Base-by-base conservation (phyloP, 1,140 invertebrate species). In the Aphelenchoides fujianensis region DNA sequence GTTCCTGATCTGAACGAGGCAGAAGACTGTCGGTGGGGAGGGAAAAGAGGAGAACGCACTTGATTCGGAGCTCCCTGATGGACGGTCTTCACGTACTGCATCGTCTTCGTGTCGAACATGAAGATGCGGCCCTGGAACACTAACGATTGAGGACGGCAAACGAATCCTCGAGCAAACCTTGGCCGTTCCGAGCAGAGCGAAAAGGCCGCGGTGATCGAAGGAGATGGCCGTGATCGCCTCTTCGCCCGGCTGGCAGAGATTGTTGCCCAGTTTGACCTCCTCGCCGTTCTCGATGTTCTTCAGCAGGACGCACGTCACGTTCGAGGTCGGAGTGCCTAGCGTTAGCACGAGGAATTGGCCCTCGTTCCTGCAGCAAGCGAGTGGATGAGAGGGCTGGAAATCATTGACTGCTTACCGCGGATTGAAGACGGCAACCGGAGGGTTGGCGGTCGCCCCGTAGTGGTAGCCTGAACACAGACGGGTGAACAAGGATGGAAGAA, bases 141-240 rank as follows among this genome's bases (percentile, higher is more conserved):
- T 16, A 23, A 48, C 35, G 19, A 64, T 3, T 37, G 34, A 74
- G 36, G 2, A 9, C 36, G 30, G 0, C 63, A 37, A 77, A 37
- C 27, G 7, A 35, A 3, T 7, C 16, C 5, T 2, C 5, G 70
- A n/a, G 27, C 27, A 12, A 30, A 70, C 75, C 53, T 78, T 78
- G 7, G 55, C 76, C 27, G 57, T 76, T 3, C 75, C 75, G 3
- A 59, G 52, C 59, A 76, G 36, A 62, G 76, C 73, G 31, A 61
- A 68, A 28, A 57, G 19, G 19, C 75, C 75, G 31, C 77, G 69
- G n/a, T 64, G 54, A 59, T 76, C 75, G 61, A 79, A 76, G 28
- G 54, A 54, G n/a, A 59, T 61, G 48, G 75, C 74, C 7, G 76
- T 79, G 32, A 76, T 59, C 3, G 77, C 32, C 16, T 76, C 75